A percentile compares a stretch with the other conserved stretches of the same genome.
phyloP scores from a whole-genome alignment of 1,140 invertebrate genomes.

The Aphelenchoides besseyi region DNA sequence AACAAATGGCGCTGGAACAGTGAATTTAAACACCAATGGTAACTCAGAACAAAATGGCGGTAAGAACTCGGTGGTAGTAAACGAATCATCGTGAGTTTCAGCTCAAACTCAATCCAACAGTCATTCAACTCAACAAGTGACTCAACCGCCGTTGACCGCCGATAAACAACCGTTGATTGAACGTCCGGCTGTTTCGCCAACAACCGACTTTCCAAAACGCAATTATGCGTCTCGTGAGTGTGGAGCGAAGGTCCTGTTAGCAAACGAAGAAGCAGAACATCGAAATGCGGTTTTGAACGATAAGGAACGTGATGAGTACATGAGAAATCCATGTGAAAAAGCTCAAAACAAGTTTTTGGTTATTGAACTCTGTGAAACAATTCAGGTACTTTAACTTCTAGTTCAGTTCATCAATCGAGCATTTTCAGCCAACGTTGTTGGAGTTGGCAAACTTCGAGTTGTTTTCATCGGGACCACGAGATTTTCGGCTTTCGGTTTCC shows the following conservation, averaged over 20 bases:
- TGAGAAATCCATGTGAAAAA: slow-evolving; percentile 89
- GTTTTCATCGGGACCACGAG: slow-evolving; percentile 90
- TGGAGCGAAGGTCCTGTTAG: slow-evolving; percentile 87
- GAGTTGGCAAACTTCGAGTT: slow-evolving; percentile 96
- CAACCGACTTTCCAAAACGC: slow-evolving; percentile 28
- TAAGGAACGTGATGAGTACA: slow-evolving; percentile 81
- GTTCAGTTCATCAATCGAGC: not conserved
- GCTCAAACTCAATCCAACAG: not conserved
- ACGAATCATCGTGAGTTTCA: too few species aligned
- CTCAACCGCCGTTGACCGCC: not conserved
- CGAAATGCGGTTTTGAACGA: slow-evolving; percentile 74
- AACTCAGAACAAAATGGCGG: not conserved
- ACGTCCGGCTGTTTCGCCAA: not conserved
- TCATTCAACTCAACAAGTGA: not conserved
- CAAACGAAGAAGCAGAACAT: slow-evolving; percentile 84
- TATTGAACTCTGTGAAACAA: slow-evolving; percentile 91
- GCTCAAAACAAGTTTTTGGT: slow-evolving; percentile 81
- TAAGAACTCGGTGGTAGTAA: too few species aligned
- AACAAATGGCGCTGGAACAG: not conserved
- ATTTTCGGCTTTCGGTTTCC: slow-evolving; percentile 76
- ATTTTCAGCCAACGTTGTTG: slow-evolving; percentile 67
- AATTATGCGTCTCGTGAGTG: slow-evolving; percentile 78
- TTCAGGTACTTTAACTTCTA: slow-evolving; percentile 72
- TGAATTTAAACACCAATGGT: not conserved
- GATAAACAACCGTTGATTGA: not conserved